Conservation (phyloP, 1,140 invertebrate species). For the Drosophila funebris region DNA sequence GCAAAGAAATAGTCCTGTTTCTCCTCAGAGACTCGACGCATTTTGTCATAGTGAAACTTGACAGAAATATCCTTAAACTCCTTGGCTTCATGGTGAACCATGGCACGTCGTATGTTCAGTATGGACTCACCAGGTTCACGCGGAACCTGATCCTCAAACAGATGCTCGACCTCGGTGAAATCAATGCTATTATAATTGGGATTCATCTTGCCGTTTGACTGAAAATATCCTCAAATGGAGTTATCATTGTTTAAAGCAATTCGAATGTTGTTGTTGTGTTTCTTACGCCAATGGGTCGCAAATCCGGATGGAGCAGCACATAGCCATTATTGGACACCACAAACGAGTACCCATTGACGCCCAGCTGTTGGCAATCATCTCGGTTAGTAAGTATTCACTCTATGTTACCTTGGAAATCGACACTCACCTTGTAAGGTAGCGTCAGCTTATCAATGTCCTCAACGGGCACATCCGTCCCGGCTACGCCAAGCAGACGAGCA, state of each 20-base stretch:
- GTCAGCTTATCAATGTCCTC: constrained; percentile 94
- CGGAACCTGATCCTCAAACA: constrained; percentile 87
- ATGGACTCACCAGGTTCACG: constrained; percentile 85
- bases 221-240: not conserved
- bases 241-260: not conserved
- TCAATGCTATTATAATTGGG: constrained; percentile 98
- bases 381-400: not conserved
- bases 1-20: constrained; percentile 93
- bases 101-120: constrained; percentile 87
- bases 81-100: constrained; percentile 89
- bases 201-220: constrained; percentile 88
- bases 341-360: constrained; percentile 97
- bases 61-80: constrained; percentile 88
- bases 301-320: constrained; percentile 91
- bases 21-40: constrained; percentile 91
- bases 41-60: constrained; percentile 92
- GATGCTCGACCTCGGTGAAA: constrained; percentile 96
- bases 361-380: constrained; percentile 87
- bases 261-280: too few species aligned
- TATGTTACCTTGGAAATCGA: too few species aligned
- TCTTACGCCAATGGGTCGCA: constrained; percentile 89
- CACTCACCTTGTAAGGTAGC: constrained; percentile 89
- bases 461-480: constrained; percentile 96
- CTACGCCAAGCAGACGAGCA: constrained; percentile 94
- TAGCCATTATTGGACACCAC: constrained; percentile 98